Conservation (phyloP, 1,140 invertebrate species). For the Callitettix versicolor region DNA sequence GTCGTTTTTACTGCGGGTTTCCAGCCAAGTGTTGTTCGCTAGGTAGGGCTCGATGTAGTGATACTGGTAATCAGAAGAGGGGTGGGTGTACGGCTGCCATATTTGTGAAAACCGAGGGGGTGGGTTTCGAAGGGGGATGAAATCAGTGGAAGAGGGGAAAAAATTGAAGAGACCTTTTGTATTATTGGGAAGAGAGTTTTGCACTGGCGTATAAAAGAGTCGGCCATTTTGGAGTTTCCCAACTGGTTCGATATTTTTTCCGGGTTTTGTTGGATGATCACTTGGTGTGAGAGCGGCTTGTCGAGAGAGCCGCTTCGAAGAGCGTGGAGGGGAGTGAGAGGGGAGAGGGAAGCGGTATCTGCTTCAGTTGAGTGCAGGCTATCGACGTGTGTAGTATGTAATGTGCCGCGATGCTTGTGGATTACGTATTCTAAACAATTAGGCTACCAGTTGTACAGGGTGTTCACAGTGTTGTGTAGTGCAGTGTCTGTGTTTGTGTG, state of each 20-base stretch:
- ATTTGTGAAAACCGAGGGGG: constrained; percentile 25
- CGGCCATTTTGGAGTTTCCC: not conserved
- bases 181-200: constrained; percentile 22
- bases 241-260: not conserved
- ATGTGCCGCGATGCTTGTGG: constrained; percentile 4
- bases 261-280: constrained; percentile 7
- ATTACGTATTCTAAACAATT: constrained; percentile 3
- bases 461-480: not conserved
- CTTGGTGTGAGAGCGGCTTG: constrained; percentile 11
- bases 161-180: constrained; percentile 24
- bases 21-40: not conserved
- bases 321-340: constrained; percentile 16
- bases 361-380: not conserved
- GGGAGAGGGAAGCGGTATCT: constrained; percentile 13
- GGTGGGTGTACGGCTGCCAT: constrained; percentile 23
- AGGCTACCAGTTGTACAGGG: too few species aligned
- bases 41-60: constrained; percentile 17
- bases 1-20: not conserved
- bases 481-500: constrained; percentile 5
- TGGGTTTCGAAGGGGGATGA: constrained; percentile 17
- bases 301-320: constrained; percentile 15
- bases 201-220: not conserved
- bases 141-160: constrained; percentile 11
- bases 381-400: not conserved
- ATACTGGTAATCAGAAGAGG: constrained; percentile 28